Evolutionary conservation across 2,113 vertebrate genomes (phyloP).

Genomic region (Eleginops maclovinus): DNA sequence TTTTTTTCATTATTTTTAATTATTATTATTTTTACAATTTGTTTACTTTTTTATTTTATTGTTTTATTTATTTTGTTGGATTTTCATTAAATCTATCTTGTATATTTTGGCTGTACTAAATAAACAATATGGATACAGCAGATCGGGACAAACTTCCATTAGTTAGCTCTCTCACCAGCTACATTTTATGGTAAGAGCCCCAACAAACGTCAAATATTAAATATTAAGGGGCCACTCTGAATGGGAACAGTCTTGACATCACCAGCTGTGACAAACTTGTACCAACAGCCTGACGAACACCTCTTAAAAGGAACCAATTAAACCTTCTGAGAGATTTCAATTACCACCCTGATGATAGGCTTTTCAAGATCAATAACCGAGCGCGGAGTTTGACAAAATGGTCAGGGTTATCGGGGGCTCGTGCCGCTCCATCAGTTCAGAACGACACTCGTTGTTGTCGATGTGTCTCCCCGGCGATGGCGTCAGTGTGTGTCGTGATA

Average conservation of each 20-base stretch:
- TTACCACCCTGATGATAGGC: constrained; percentile 71
- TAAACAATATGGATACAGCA: no score
- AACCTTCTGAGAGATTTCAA: constrained; percentile 77
- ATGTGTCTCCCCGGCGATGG: constrained; percentile 24
- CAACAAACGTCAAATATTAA: no score
- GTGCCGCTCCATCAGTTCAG: constrained; percentile 16
- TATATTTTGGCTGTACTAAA: no score
- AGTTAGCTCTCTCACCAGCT: no score
- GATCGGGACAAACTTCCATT: no score
- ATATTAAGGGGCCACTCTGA: background rate
- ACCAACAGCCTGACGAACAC: constrained; percentile 36
- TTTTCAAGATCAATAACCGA: constrained; percentile 70
- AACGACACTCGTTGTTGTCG: constrained; percentile 12
- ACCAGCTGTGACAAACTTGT: constrained; percentile 49
- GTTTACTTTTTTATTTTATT: no score
- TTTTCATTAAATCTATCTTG: no score
- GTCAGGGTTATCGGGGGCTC: constrained; percentile 12
- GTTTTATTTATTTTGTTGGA: no score
- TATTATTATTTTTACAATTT: no score
- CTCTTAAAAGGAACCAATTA: constrained; percentile 71
- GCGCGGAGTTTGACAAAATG: constrained; percentile 55
- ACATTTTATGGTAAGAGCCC: no score
- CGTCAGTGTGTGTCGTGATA: constrained; percentile 29
- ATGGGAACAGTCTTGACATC: constrained; percentile 18
- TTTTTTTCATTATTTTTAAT: no score